A percentile compares a stretch with the other conserved stretches of the same genome.
Conservation (phyloP, 2,797 vertebrate species). For the Hippocampus kuda region DNA sequence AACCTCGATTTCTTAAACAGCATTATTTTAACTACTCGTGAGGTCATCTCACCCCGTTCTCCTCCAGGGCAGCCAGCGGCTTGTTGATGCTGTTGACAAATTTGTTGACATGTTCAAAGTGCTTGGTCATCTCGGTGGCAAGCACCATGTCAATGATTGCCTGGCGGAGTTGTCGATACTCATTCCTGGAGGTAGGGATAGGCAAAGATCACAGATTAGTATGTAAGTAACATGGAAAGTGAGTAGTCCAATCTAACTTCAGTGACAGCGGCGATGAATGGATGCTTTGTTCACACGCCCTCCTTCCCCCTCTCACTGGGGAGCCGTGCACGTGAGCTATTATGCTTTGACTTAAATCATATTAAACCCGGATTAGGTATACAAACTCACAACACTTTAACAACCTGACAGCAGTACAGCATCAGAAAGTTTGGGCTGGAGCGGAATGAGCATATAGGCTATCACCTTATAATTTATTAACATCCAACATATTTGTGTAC, state of each 20-base stretch:
- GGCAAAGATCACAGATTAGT: constrained; percentile 32
- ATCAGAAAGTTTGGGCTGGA: neutral
- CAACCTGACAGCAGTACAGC: neutral
- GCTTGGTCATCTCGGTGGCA: constrained; percentile 98
- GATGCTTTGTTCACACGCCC: constrained; percentile 53
- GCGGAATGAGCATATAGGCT: constrained; percentile 10
- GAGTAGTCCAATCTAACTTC: constrained; percentile 35
- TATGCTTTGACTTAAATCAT: constrained; percentile 60
- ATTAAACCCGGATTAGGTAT: constrained; percentile 43
- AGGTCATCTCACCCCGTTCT: constrained; percentile 76
- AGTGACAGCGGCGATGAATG: constrained; percentile 59
- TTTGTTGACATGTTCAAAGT: constrained; percentile 98
- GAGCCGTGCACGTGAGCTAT: constrained; percentile 56
- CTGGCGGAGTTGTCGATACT: constrained; percentile 88
- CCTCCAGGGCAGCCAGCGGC: constrained; percentile 82
- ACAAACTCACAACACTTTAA: constrained; percentile 15
- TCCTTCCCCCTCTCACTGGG: constrained; percentile 45
- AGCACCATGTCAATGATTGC: constrained; percentile 96
- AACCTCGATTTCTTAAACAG: neutral
- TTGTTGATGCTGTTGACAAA: constrained; percentile 98
- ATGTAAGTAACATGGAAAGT: constrained; percentile 40
- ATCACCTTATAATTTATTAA: neutral
- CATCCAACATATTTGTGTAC: no score
- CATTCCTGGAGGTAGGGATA: constrained; percentile 68
- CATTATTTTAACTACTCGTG: neutral